phyloP scores from a whole-genome alignment of 2,888 invertebrate genomes.

The Hoplodrina blanda region DNA sequence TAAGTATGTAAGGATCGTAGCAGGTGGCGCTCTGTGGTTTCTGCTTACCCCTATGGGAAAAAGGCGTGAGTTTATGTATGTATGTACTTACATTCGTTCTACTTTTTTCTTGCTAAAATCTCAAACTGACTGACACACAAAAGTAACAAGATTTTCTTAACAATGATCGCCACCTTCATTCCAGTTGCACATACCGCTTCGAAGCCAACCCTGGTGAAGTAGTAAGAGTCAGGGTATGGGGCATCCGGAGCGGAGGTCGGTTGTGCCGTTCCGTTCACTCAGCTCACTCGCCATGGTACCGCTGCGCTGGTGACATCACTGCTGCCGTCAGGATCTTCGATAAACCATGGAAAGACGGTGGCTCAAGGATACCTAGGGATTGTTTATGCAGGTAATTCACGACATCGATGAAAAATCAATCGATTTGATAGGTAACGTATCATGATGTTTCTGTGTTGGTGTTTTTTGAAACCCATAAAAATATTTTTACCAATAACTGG shows the following conservation, averaged over 20 bases:
- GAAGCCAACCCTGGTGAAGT: constrained; percentile 96
- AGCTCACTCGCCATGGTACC: constrained; percentile 92
- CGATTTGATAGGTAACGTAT: neutral
- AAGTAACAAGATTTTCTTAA: too few relatives aligned
- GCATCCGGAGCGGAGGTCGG: constrained; percentile 92
- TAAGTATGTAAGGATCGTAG: too few relatives aligned
- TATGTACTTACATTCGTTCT: too few relatives aligned
- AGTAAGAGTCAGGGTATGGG: constrained; percentile 94
- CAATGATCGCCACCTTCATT: constrained; percentile 58
- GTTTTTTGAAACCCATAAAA: neutral
- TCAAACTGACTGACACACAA: neutral
- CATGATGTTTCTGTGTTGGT: neutral
- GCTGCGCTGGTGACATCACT: constrained; percentile 93
- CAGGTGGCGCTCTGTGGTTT: too few relatives aligned
- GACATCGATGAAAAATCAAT: neutral
- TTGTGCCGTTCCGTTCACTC: constrained; percentile 91
- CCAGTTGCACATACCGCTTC: constrained; percentile 96
- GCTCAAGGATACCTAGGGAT: constrained; percentile 93
- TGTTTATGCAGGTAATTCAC: constrained; percentile 93
- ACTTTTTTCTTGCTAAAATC: neutral
- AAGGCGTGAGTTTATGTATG: too few relatives aligned
- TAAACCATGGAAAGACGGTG: constrained; percentile 92
- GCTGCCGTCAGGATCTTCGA: constrained; percentile 94
- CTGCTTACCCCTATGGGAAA: too few relatives aligned
- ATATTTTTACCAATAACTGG: too few relatives aligned